These are phyloP conservation scores for Ichneumoninae sp. DNA, from an alignment of 2,888 invertebrate genomes.

Conservation along the genomic window DNA sequence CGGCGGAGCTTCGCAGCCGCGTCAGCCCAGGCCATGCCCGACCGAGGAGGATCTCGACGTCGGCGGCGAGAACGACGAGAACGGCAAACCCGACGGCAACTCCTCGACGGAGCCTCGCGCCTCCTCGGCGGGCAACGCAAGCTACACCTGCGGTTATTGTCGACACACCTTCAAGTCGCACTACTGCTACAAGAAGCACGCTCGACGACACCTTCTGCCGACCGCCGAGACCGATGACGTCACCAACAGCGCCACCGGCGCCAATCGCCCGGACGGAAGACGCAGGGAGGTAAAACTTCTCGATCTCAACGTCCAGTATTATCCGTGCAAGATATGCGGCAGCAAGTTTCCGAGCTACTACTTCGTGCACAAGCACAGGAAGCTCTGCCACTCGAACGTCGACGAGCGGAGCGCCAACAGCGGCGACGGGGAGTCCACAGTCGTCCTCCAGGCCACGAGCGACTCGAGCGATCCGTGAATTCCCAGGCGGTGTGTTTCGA, in stretches of 20 bases:
- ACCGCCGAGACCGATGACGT: constrained; percentile 66
- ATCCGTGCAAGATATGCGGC: constrained; percentile 96
- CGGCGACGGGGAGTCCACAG: constrained; percentile 46
- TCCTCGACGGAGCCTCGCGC: constrained; percentile 41
- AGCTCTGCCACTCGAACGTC: constrained; percentile 91
- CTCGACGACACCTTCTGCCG: constrained; percentile 85
- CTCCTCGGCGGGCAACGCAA: constrained; percentile 78
- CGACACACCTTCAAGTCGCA: constrained; percentile 93
- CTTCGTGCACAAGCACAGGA: constrained; percentile 96
- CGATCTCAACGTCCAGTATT: constrained; percentile 94
- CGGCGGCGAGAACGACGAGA: constrained; percentile 77
- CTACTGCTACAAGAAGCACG: constrained; percentile 94
- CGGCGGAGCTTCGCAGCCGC: constrained; percentile 31
- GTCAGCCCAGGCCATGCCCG: constrained; percentile 42
- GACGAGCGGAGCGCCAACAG: constrained; percentile 74
- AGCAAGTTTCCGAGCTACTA: constrained; percentile 97
- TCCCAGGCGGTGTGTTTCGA: constrained; percentile 5
- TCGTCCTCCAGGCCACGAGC: constrained; percentile 51
- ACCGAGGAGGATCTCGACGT: constrained; percentile 65
- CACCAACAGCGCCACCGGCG: constrained; percentile 32
- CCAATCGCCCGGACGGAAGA: constrained; percentile 77
- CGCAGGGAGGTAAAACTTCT: constrained; percentile 87
- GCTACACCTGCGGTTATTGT: constrained; percentile 91
- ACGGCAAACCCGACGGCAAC: constrained; percentile 76
- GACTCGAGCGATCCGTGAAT: constrained; percentile 59